These are phyloP conservation scores for Mus caroli DNA, from an alignment of 2,797 vertebrate species.

Conservation along the genomic window DNA sequence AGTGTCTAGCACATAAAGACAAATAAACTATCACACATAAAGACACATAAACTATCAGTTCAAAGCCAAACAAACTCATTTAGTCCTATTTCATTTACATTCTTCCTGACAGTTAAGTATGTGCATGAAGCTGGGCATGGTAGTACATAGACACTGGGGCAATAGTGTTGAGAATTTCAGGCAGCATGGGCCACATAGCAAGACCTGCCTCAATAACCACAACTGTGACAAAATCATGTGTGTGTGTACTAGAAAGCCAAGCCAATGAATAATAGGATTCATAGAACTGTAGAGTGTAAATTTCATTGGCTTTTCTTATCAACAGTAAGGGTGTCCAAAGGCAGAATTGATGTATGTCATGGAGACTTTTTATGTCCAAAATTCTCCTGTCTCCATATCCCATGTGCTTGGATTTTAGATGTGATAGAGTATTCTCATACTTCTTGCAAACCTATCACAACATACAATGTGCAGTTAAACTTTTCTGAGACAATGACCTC, in stretches of 20 bases:
- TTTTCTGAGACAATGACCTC: conserved; percentile 48
- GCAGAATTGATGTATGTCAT: background rate
- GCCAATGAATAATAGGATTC: background rate
- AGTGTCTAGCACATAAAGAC: conserved; percentile 17
- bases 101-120: conserved; percentile 45
- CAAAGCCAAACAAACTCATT: conserved; percentile 35
- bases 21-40: conserved; percentile 35
- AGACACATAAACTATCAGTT: conserved; percentile 41
- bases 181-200: background rate
- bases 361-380: conserved; percentile 1
- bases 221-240: background rate
- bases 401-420: background rate
- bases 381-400: background rate
- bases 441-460: background rate
- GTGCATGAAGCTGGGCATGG: background rate
- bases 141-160: background rate
- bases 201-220: background rate
- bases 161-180: background rate
- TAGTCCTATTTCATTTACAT: conserved; percentile 27
- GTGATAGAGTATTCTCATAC: background rate
- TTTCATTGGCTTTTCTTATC: conserved; percentile 39
- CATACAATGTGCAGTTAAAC: background rate
- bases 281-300: background rate
- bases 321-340: conserved; percentile 8
- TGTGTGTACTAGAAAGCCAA: background rate